Base-by-base conservation (phyloP, 2,797 vertebrate genomes). In the Danio jaintianensis region DNA sequence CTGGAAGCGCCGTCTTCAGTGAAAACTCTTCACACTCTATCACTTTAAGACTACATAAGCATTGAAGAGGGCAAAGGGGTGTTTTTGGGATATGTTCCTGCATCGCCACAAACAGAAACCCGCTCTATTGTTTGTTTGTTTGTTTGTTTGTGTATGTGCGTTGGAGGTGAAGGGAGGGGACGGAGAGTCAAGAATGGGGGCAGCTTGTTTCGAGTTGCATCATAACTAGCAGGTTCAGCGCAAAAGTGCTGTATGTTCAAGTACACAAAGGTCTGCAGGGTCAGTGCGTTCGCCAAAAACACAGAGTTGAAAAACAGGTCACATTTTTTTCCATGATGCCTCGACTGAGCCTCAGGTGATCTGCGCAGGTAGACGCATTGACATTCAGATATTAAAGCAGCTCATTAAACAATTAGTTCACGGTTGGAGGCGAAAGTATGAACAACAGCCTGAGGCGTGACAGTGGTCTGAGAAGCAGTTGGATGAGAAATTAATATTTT, bases 161-260 rank as follows among this genome's bases (percentile, higher is more conserved):
- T 18, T 56, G 40, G 63, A 47, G 13, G 38, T 77, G 42, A 43
- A 20, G 16, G 63, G 42, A 75, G 29, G 59, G 38, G 59, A 61
- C 20, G 0, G 15, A 5, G 6, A 55, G 74, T 43, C 29, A 43
- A 75, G 73, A 75, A 79, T 22, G 56, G 69, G 71, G 83, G 84
- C 74, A 82, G 83, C 80, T 69, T 78, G 11, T 84, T 29, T 86
- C 16, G 68, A 75, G 75, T 81, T 87, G 84, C 38, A 71, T 86
- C 56, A 69, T 68, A 70, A 38, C 42, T 38, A 52, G 45, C 55
- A 78, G 56, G 67, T 70, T 61, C 56, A 61, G 29, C 2, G 1
- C 6, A 42, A 66, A 76, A 20, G 36, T 4, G n/a, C 56, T 48
- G 50, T 73, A 7, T 47, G 22, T 66, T 58, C 50, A 66, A 38